Evolutionary conservation across 2,888 invertebrate species (phyloP).

Genomic region (Perdita meconis): DNA sequence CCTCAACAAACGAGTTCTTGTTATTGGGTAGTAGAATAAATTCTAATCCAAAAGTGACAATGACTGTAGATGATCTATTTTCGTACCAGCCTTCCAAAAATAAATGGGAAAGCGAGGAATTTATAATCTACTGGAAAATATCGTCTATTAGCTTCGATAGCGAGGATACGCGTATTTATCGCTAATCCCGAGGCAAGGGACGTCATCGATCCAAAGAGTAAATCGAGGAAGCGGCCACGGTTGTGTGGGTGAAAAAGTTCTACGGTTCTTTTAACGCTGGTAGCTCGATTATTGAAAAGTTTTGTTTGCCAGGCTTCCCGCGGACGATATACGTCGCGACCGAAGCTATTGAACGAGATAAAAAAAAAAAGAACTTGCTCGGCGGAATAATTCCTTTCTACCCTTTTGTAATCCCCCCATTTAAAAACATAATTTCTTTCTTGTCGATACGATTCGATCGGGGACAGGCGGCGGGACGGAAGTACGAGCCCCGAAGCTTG

Average conservation of each 20-base stretch:
- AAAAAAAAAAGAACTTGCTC: background rate
- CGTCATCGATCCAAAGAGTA: conserved; percentile 12
- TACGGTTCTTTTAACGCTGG: conserved; percentile 4
- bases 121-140: too few relatives aligned
- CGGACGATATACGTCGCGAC: background rate
- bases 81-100: too few relatives aligned
- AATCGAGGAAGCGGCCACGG: conserved; percentile 29
- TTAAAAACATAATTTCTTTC: conserved; percentile 20
- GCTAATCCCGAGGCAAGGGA: background rate
- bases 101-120: too few relatives aligned
- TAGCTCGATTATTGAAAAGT: conserved; percentile 31
- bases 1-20: too few relatives aligned
- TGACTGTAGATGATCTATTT: too few relatives aligned
- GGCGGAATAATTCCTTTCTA: conserved; percentile 19
- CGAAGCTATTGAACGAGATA: background rate
- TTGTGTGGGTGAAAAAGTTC: conserved; percentile 9
- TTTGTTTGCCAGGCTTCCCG: background rate
- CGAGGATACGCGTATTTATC: background rate
- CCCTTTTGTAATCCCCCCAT: conserved; percentile 11
- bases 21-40: too few relatives aligned
- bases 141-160: too few relatives aligned
- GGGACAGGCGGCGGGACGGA: background rate
- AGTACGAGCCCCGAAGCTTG: background rate
- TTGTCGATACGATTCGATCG: conserved; percentile 17
- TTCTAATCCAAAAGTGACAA: too few relatives aligned